Percentiles rank a stretch among this genome's conserved stretches.
These are phyloP conservation scores for Sinohyriopsis cumingii DNA, from an alignment of 2,888 invertebrate genomes.

Conservation along the genomic window DNA sequence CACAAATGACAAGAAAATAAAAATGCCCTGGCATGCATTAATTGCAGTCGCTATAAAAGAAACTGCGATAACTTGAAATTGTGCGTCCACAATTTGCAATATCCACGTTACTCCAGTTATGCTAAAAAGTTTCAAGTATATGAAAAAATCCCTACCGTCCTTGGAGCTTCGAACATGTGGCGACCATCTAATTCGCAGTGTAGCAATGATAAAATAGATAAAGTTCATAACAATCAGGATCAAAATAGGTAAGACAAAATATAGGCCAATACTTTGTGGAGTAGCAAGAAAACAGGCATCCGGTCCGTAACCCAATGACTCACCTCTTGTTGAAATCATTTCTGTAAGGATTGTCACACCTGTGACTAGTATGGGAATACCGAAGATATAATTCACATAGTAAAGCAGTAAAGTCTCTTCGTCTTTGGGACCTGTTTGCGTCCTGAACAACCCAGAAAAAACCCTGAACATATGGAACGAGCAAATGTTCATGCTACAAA, in stretches of 20 bases:
- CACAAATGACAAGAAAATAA: slow-evolving; percentile 36
- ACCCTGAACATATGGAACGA: slow-evolving; percentile 40
- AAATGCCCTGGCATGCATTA: slow-evolving; percentile 34
- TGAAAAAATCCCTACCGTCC: slow-evolving; percentile 19
- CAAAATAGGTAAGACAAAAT: slow-evolving; percentile 25
- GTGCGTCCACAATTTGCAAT: slow-evolving; percentile 19
- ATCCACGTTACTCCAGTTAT: slow-evolving; percentile 35
- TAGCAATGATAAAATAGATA: slow-evolving; percentile 28
- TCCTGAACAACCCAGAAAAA: slow-evolving; percentile 17
- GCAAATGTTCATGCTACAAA: slow-evolving; percentile 37
- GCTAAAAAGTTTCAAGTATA: slow-evolving; percentile 36
- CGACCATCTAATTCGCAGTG: slow-evolving; percentile 17
- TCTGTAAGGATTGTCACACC: slow-evolving; percentile 13
- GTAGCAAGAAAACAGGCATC: slow-evolving; percentile 24
- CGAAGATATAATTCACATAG: slow-evolving; percentile 24
- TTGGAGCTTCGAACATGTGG: slow-evolving; percentile 17
- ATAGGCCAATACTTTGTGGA: slow-evolving; percentile 14
- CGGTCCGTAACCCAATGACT: slow-evolving; percentile 29
- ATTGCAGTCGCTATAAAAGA: slow-evolving; percentile 22
- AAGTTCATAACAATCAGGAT: slow-evolving; percentile 19
- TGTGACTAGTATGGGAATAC: slow-evolving; percentile 23
- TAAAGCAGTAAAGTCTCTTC: slow-evolving; percentile 22
- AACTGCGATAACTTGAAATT: slow-evolving; percentile 5
- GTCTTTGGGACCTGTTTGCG: slow-evolving; percentile 6
- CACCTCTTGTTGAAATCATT: slow-evolving; percentile 19